Evolutionary conservation across 1,140 invertebrate species (phyloP), one percentile per base, ranked within the genome.

Genomic region (Trichonephila clavata): DNA sequence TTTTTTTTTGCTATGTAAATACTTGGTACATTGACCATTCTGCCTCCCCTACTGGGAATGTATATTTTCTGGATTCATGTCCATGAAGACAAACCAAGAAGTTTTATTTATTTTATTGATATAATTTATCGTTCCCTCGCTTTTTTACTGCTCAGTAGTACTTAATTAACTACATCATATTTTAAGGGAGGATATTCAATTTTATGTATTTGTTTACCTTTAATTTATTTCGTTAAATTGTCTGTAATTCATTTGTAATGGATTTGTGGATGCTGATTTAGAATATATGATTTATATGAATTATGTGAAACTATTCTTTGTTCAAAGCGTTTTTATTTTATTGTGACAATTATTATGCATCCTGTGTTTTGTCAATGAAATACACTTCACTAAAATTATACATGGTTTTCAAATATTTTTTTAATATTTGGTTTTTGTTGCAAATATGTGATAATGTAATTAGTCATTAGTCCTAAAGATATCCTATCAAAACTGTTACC

Each of bases 381-480:
- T 18, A 77, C 10, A 5, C 24, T 71, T 63, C n/a, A n/a, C 13
- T 65, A n/a, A 24, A 21, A 24, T n/a, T n/a, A n/a, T 65, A 24
- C 7, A 8, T n/a, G 24, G 24, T 65, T 61, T 65, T 65, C 24
- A n/a, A 65, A 65, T 10, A 13, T 68, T 65, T 65, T 50, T 24
- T 65, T 65, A 2, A 65, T 68, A 24, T 68, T 39, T 77, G 71
- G 27, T 77, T 77, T 77, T 39, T 77, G 71, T 77, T 39, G 0
- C 71, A 77, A 77, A 32, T 77, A 77, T 77, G 71, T 77, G 71
- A 77, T 77, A 77, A 77, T 77, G 71, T 77, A 77, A 77, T 77
- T 77, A 77, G 71, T 77, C 71, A 77, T 77, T 77, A 77, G n/a
- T 68, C 21, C 24, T 68, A n/a, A 68, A 21, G 24, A 77, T 77